These are phyloP conservation scores for Microcebus jonahi DNA, from an alignment of 2,113 vertebrate species.

Conservation along the genomic window DNA sequence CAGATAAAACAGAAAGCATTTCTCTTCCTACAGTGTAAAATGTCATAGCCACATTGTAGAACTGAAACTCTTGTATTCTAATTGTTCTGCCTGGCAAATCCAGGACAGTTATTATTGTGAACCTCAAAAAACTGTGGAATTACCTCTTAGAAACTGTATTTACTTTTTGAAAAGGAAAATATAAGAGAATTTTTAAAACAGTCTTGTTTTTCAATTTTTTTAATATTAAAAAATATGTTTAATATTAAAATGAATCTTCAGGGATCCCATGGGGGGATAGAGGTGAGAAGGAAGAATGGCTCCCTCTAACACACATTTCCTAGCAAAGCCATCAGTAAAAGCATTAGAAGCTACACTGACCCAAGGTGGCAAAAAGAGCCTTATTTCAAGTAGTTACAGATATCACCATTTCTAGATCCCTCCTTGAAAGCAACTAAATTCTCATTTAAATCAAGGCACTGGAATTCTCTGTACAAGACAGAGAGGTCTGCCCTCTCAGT, in stretches of 20 bases:
- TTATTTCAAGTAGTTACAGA: background rate
- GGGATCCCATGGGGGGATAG: background rate
- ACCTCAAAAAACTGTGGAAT: background rate
- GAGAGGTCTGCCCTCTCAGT: background rate
- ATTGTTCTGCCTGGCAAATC: background rate
- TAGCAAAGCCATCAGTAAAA: background rate
- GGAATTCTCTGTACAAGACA: background rate
- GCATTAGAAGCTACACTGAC: background rate
- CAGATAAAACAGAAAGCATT: background rate
- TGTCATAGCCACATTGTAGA: background rate
- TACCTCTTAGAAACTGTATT: background rate
- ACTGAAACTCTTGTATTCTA: background rate
- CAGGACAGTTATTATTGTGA: background rate
- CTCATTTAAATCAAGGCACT: background rate
- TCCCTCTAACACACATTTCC: background rate
- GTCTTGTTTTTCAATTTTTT: background rate
- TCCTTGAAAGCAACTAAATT: background rate
- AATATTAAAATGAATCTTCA: background rate
- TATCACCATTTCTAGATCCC: background rate
- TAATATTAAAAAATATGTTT: background rate
- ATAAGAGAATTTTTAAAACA: background rate
- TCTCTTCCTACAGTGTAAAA: background rate
- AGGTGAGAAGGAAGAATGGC: background rate
- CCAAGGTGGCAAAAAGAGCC: background rate
- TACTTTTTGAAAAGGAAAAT: background rate